phyloP scores from a whole-genome alignment of 1,140 invertebrate genomes.

The Sycobia sp. region DNA sequence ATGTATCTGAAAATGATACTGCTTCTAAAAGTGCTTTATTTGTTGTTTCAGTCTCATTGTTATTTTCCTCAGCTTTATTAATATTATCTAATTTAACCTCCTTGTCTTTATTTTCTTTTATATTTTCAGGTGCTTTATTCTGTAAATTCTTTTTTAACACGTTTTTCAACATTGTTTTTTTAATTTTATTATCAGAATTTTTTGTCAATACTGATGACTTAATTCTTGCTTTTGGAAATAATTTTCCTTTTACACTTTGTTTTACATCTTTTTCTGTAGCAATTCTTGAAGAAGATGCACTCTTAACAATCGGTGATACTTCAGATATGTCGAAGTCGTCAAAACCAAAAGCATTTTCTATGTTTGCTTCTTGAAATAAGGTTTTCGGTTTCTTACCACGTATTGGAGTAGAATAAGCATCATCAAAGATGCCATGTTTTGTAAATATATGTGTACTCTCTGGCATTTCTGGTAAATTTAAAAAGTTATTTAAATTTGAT shows the following conservation, averaged over 20 bases:
- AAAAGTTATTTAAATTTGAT: conserved; percentile 47
- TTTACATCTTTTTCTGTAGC: conserved; percentile 21
- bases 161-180: conserved; percentile 30
- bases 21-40: conserved; percentile 1
- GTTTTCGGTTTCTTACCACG: conserved; percentile 30
- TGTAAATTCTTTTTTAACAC: conserved; percentile 19
- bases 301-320: not conserved
- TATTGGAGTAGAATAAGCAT: conserved; percentile 41
- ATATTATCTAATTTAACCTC: not conserved
- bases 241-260: conserved; percentile 22
- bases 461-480: conserved; percentile 46
- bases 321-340: conserved; percentile 34
- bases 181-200: conserved; percentile 38
- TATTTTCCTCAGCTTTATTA: conserved; percentile 1
- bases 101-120: conserved; percentile 11
- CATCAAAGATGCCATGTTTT: conserved; percentile 47
- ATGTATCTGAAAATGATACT: conserved; percentile 46
- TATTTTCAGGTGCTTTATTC: not conserved
- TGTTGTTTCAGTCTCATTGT: conserved; percentile 1
- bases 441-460: conserved; percentile 41
- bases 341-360: conserved; percentile 49
- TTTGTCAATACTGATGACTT: conserved; percentile 22
- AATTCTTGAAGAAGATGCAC: conserved; percentile 20
- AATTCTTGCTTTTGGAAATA: conserved; percentile 16
- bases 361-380: conserved; percentile 5